phyloP scores from a whole-genome alignment of 2,888 invertebrate species.

The Pollenia labialis region DNA sequence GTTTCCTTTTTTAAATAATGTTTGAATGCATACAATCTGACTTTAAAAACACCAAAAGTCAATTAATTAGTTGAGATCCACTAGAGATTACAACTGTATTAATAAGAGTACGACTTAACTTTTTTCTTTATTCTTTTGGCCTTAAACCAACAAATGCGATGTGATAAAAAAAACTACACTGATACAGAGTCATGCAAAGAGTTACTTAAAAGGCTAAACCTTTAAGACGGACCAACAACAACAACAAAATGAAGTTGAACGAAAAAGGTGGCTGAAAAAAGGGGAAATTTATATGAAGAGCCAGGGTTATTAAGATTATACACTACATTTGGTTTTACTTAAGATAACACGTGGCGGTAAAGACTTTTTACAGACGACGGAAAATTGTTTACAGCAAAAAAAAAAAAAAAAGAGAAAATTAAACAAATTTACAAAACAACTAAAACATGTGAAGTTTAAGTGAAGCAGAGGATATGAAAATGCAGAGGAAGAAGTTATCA shows the following conservation, averaged over 20 bases:
- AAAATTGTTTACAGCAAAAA: neutral
- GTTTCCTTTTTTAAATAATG: conserved; percentile 60
- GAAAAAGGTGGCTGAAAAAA: conserved; percentile 67
- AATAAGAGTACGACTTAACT: conserved; percentile 75
- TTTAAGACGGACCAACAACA: conserved; percentile 13
- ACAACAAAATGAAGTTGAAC: conserved; percentile 19
- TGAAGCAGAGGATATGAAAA: conserved; percentile 12
- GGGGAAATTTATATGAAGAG: conserved; percentile 68
- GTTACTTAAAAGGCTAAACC: conserved; percentile 27
- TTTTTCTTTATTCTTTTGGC: neutral
- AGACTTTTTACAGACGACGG: conserved; percentile 53
- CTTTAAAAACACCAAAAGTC: conserved; percentile 83
- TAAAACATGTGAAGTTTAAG: conserved; percentile 37
- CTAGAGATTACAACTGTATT: conserved; percentile 83
- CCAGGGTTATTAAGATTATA: conserved; percentile 71
- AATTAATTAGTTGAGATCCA: conserved; percentile 84
- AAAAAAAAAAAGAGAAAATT: conserved; percentile 2
- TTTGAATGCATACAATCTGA: conserved; percentile 65
- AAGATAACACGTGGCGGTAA: conserved; percentile 80
- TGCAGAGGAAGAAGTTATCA: conserved; percentile 16
- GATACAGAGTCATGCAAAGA: conserved; percentile 5
- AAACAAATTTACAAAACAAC: conserved; percentile 19
- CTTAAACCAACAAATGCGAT: conserved; percentile 43
- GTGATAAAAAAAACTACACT: conserved; percentile 38
- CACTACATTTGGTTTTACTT: conserved; percentile 78